Percentiles rank a stretch among this genome's conserved stretches.
Evolutionary conservation across 1,140 invertebrate genomes (phyloP).

Genomic region (Sogatella furcifera): DNA sequence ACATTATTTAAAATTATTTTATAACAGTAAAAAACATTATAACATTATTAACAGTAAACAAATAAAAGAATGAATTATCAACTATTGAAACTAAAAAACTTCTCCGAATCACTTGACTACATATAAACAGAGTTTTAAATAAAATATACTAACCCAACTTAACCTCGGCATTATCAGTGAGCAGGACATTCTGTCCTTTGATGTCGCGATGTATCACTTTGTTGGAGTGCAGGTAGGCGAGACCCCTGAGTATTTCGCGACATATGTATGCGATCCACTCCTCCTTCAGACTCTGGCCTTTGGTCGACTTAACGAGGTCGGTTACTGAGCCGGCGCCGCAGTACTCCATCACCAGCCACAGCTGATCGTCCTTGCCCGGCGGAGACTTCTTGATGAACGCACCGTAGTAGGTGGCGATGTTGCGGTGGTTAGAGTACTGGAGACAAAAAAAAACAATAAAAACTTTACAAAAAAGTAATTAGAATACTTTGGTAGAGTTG

Average conservation of each 20-base stretch:
- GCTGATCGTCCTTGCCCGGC: conserved; percentile 96
- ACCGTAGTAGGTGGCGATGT: conserved; percentile 99
- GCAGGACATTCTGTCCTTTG: conserved; percentile 98
- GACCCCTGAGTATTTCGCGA: conserved; percentile 89
- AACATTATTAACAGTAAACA: too few species aligned
- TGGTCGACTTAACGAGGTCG: conserved; percentile 98
- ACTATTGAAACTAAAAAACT: too few species aligned
- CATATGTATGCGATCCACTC: conserved; percentile 99
- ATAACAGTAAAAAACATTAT: too few species aligned
- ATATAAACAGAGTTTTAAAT: too few species aligned
- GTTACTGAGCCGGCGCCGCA: conserved; percentile 98
- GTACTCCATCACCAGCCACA: conserved; percentile 99
- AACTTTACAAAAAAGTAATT: too few species aligned
- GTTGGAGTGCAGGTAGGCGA: conserved; percentile 95
- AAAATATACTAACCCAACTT: conserved; percentile 63
- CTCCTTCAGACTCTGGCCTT: conserved; percentile 95
- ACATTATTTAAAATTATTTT: too few species aligned
- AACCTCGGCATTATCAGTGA: conserved; percentile 99
- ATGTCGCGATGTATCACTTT: conserved; percentile 99
- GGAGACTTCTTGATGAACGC: conserved; percentile 99
- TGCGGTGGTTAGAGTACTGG: conserved; percentile 96
- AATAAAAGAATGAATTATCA: too few species aligned
- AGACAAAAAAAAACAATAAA: conserved; percentile 25
- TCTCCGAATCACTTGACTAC: too few species aligned
- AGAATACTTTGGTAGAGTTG: too few species aligned